These are phyloP conservation scores for Enoplosus armatus DNA, from an alignment of 2,797 vertebrate species.

Conservation along the genomic window DNA sequence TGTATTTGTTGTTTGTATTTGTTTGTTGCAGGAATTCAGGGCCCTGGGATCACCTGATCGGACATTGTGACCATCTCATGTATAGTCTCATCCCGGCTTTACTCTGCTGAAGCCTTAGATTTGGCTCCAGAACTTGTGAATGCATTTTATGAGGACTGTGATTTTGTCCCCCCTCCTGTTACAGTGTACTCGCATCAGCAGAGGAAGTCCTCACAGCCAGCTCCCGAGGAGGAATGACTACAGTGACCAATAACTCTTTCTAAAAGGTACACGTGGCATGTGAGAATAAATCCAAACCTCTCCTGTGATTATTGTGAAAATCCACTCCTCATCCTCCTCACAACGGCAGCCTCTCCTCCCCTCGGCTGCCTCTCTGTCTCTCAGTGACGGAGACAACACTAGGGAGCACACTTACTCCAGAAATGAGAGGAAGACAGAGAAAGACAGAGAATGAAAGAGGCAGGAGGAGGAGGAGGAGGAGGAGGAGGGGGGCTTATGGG, in stretches of 20 bases:
- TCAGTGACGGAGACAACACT: constrained; percentile 83
- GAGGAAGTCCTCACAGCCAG: neutral
- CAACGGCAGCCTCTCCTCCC: constrained; percentile 5
- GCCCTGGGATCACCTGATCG: neutral
- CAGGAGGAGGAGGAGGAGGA: constrained; percentile 19
- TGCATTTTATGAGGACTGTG: neutral
- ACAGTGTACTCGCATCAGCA: neutral
- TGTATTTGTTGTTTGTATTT: no score
- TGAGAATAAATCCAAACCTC: neutral
- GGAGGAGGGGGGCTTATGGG: constrained; percentile 39
- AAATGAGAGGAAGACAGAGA: constrained; percentile 79
- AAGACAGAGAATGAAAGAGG: neutral
- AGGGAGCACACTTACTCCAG: constrained; percentile 95
- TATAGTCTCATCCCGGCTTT: neutral
- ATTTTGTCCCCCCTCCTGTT: neutral
- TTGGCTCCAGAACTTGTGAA: neutral
- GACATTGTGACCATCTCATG: neutral
- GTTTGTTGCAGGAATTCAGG: neutral
- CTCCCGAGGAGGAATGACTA: neutral
- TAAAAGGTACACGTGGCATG: neutral
- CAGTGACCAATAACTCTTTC: neutral
- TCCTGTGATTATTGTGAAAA: neutral
- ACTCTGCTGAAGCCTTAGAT: constrained; percentile 8
- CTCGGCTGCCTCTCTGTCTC: constrained; percentile 15
- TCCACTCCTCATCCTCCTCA: neutral